Base-by-base conservation (phyloP, 23 tunicate genomes). In the Phallusia fumigata region DNA sequence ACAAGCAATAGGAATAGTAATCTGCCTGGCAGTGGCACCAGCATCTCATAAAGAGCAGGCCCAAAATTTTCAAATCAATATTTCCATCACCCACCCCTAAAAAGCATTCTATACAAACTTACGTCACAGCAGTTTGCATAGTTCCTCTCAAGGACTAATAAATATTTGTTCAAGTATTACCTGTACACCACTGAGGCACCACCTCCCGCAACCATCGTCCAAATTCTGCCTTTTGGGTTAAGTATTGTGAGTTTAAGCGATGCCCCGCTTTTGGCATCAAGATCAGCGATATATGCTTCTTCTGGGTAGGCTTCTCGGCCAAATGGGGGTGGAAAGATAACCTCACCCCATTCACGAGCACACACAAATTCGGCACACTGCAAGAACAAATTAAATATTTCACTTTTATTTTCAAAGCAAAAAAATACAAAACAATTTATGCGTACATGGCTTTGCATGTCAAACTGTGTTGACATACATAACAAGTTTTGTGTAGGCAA, bases 181-280 rank as follows among this genome's bases (percentile, higher is more conserved):
- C 99, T 97, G 84, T 97, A 97, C 32, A 97, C 93, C 35, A 97
- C 99, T 16, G 99, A 97, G 22, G 99, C 99, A 12, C 99, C 99
- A 19, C 99, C 99, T 0, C 99, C 99, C 36, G 99, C 99, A 32
- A 97, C 99, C 99, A 97, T 97, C 31, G 99, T 97, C 99, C 99
- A 97, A 65, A 97, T 97, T 35, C 92, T 83, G 28, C 99, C 99
- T 1, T 86, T 65, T 50, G 99, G 99, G 64, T 97, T 97, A 19
- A 97, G 79, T 30, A 97, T 89, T 15, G 99, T 97, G 13, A 97
- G 83, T 73, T 97, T 97, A 33, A 97, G 75, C n/a, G 99, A 97
- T 32, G 99, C 97, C 18, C 99, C 99, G 36, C 95, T 88, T 65
- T 97, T 97, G 19, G 99, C 95, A 84, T 97, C 99, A 34, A 97